Percentiles rank a stretch among this genome's conserved stretches.
phyloP scores from a whole-genome alignment of 2,797 vertebrate genomes.

The Sphenodon punctatus region DNA sequence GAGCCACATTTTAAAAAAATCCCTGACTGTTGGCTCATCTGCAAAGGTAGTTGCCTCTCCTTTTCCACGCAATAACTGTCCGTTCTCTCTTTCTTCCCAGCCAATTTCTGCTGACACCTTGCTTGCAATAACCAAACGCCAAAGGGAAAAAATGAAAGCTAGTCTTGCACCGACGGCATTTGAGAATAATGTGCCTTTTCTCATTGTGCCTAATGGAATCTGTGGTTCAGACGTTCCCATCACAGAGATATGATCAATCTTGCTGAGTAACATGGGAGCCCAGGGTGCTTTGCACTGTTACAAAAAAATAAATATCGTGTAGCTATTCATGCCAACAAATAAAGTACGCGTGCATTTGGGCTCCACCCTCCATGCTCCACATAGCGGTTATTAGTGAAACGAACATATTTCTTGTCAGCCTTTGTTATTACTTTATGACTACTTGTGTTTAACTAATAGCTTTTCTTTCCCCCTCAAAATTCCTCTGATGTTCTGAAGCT shows the following conservation, averaged over 20 bases:
- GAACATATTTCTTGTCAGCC: conserved; percentile 34
- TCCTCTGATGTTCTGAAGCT: conserved; percentile 26
- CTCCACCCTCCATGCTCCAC: not conserved
- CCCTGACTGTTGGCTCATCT: rapidly evolving
- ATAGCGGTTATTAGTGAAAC: conserved; percentile 29
- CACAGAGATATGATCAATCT: not conserved
- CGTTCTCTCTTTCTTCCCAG: rapidly evolving
- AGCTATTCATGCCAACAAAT: not conserved
- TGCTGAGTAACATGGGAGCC: not conserved
- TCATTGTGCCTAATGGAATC: not conserved
- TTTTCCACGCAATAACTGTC: rapidly evolving
- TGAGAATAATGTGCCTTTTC: not conserved
- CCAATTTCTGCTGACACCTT: not conserved
- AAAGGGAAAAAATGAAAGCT: not conserved
- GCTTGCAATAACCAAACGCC: rapidly evolving
- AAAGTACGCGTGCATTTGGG: conserved; percentile 3
- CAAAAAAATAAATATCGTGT: not conserved
- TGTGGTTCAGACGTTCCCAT: not conserved
- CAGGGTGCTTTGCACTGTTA: not conserved
- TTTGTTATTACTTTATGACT: conserved; percentile 37
- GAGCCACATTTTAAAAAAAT: rapidly evolving
- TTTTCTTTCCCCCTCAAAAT: conserved; percentile 21
- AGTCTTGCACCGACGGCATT: not conserved
- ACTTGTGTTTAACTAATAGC: conserved; percentile 60
- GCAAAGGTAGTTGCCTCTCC: not conserved